Conservation (phyloP, 2,888 invertebrate species). For the Drosophila diplacantha region DNA sequence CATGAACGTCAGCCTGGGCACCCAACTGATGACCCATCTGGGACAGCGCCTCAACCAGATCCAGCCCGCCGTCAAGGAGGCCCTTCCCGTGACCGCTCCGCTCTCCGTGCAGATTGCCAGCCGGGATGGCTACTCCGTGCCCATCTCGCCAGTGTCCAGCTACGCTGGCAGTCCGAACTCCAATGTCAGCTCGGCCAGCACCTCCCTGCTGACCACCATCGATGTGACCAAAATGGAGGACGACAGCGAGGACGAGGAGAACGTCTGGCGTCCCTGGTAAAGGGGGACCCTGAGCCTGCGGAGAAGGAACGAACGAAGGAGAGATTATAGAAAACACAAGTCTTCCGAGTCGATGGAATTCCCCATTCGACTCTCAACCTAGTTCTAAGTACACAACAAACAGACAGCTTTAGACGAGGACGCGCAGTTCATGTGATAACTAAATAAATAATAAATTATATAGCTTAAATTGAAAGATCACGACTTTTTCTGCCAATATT, state of each 20-base stretch:
- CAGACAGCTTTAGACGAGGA: slow-evolving; percentile 42
- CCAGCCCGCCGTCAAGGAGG: slow-evolving; percentile 72
- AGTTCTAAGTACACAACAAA: slow-evolving; percentile 42
- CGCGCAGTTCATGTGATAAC: slow-evolving; percentile 66
- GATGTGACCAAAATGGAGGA: slow-evolving; percentile 61
- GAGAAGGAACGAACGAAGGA: slow-evolving; percentile 6
- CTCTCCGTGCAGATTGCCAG: slow-evolving; percentile 72
- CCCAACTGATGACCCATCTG: slow-evolving; percentile 92
- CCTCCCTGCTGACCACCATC: slow-evolving; percentile 66
- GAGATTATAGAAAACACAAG: slow-evolving; percentile 42
- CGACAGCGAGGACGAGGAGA: slow-evolving; percentile 65
- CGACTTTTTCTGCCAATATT: slow-evolving; percentile 18
- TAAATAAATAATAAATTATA: slow-evolving; percentile 60
- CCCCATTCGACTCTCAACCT: slow-evolving; percentile 39
- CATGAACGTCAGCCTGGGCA: slow-evolving; percentile 90
- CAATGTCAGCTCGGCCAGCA: slow-evolving; percentile 56
- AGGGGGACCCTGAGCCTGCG: not conserved
- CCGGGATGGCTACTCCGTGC: slow-evolving; percentile 74
- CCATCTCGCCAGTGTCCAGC: slow-evolving; percentile 76
- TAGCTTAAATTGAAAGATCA: slow-evolving; percentile 47
- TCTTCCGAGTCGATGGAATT: slow-evolving; percentile 54
- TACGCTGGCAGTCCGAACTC: slow-evolving; percentile 75
- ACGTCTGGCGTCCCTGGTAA: slow-evolving; percentile 77
- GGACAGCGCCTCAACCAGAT: slow-evolving; percentile 86
- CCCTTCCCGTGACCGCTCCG: slow-evolving; percentile 70